phyloP scores from a whole-genome alignment of 1,140 invertebrate genomes.

The Brachionus manjavacas region DNA sequence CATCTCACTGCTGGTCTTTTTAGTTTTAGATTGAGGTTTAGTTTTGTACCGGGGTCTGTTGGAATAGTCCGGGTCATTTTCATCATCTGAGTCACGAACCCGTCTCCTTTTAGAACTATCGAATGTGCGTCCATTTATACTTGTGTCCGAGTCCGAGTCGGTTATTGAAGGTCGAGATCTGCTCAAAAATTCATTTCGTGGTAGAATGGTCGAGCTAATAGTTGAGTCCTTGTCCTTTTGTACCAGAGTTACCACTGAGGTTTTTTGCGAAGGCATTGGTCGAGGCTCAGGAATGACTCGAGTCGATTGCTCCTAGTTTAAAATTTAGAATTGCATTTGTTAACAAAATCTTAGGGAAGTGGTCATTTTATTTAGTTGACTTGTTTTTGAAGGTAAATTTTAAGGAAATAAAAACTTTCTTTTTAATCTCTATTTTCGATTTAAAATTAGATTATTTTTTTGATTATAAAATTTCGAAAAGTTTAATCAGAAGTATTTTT shows the following conservation, averaged over 20 bases:
- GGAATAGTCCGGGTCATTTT: neutral
- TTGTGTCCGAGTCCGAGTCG: neutral
- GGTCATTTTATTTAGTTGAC: no score
- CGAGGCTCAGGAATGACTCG: neutral
- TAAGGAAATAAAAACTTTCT: no score
- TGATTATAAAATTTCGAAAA: no score
- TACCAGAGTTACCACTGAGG: neutral
- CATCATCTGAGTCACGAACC: slow-evolving; percentile 7
- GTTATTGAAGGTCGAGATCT: neutral
- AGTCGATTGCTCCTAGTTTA: neutral
- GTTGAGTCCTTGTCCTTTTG: neutral
- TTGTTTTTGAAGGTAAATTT: no score
- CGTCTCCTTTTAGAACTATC: neutral
- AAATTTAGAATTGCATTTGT: neutral
- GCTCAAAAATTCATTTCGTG: neutral
- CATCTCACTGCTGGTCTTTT: neutral
- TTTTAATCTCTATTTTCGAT: no score
- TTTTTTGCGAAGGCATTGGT: neutral
- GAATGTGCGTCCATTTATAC: neutral
- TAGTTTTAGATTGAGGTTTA: neutral
- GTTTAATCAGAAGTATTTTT: no score
- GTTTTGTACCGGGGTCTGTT: neutral
- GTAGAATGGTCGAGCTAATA: neutral
- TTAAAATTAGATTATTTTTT: no score
- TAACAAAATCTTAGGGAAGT: neutral